These are phyloP conservation scores for Aegithalos caudatus DNA, from an alignment of 2,113 vertebrate species.

Conservation along the genomic window DNA sequence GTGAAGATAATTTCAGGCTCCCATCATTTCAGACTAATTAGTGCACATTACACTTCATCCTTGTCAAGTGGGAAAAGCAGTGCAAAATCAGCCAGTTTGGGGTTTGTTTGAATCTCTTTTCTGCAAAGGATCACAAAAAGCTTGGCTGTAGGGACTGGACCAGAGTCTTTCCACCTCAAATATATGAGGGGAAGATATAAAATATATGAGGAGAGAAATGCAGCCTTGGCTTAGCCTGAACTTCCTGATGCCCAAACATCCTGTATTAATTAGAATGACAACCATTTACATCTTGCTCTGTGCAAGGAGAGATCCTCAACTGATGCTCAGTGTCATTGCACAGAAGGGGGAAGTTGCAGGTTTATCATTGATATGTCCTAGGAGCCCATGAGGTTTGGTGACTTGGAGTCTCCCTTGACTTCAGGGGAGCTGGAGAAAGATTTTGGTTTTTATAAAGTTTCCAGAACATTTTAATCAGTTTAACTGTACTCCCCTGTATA, in stretches of 20 bases:
- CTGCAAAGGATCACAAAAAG: neutral
- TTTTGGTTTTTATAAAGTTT: neutral
- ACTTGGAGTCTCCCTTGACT: neutral
- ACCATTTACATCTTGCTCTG: neutral
- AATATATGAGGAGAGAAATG: neutral
- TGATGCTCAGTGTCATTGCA: neutral
- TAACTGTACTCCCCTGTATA: neutral
- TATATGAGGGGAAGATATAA: neutral
- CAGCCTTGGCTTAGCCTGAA: neutral
- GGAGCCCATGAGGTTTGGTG: neutral
- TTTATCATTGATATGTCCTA: neutral
- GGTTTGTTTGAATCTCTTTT: neutral
- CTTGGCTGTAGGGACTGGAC: neutral
- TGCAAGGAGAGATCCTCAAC: neutral
- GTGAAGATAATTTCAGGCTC: slow-evolving; percentile 18
- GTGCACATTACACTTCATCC: neutral
- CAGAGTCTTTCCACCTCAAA: neutral
- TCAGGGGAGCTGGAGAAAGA: neutral
- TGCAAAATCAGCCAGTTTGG: neutral
- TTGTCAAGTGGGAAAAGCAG: neutral
- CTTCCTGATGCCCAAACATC: neutral
- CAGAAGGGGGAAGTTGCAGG: neutral
- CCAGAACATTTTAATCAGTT: neutral
- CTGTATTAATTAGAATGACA: neutral
- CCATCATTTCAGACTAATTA: neutral